Base-by-base conservation (phyloP, 2,113 vertebrate genomes). In the Dissostichus mawsoni region DNA sequence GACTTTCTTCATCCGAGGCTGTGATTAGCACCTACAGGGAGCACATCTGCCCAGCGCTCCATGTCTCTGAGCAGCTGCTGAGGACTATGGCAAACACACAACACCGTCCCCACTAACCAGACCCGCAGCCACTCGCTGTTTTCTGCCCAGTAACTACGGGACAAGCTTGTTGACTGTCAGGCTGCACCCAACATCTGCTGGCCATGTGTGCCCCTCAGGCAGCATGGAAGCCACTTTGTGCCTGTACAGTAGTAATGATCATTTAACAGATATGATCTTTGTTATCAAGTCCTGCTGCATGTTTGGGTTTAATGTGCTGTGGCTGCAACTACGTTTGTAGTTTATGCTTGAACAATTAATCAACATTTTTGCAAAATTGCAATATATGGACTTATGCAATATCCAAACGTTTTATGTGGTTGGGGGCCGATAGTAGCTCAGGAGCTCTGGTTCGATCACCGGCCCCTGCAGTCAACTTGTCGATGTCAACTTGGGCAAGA, bases 131-230 rank as follows among this genome's bases (percentile, higher is more conserved):
- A 16, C 36, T 48, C 71, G 6, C 62, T 72, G 57, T 52, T 9
- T 36, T 9, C 4, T 8, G 47, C 56, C 45, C 57, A 66, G 55
- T 64, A 17, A 61, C 51, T 3, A 48, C 64, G 29, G 65, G 47
- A 64, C 73, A 41, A 56, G 78, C 53, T 36, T 48, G 44, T 59
- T 23, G 69, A 69, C 62, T 11, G 11, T 29, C 45, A 6, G 51
- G 51, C 85, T 73, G 69, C 63, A 52, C 50, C 73, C 83, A 82
- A 69, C 90, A 90, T 90, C 88, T 93, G 91, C 16, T 20, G 70
- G n/a, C 69, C 87, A 88, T 45, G 61, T 89, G 86, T 58, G 36
- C 16, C 2, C 41, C 33, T 66, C 20, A 64, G 41, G 62, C 64
- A 67, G 47, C 65, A 61, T 14, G 59, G 48, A 2, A 47, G 41